Evolutionary conservation across 2,888 invertebrate genomes (phyloP).

Genomic region (Drosophila parthenogenetica): DNA sequence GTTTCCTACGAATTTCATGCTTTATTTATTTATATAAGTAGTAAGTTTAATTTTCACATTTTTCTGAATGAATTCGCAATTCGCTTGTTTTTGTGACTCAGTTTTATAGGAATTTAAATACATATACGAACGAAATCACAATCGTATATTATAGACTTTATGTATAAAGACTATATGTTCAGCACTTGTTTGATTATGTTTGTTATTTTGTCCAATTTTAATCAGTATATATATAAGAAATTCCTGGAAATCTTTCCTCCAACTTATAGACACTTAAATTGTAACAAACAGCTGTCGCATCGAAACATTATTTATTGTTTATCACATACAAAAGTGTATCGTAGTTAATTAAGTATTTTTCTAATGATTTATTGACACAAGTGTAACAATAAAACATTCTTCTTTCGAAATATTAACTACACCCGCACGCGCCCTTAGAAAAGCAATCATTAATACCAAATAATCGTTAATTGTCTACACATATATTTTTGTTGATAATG

Average conservation of each 20-base stretch:
- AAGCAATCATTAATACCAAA: constrained; percentile 5
- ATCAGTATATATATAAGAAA: constrained; percentile 4
- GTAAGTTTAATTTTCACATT: constrained; percentile 17
- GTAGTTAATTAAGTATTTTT: constrained; percentile 23
- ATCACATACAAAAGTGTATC: not conserved
- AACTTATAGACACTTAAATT: too few relatives aligned
- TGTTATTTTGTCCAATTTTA: constrained; percentile 4
- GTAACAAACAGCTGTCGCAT: too few relatives aligned
- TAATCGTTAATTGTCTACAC: not conserved
- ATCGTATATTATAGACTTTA: not conserved
- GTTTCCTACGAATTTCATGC: constrained; percentile 6
- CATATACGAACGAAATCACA: not conserved
- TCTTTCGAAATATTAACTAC: not conserved
- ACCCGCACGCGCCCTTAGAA: not conserved
- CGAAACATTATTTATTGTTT: too few relatives aligned
- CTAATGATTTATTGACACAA: constrained; percentile 56
- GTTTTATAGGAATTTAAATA: constrained; percentile 48
- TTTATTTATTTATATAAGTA: constrained; percentile 6
- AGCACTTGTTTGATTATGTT: constrained; percentile 14
- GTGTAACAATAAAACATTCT: constrained; percentile 29
- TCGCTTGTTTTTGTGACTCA: constrained; percentile 48
- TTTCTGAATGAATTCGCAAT: constrained; percentile 53
- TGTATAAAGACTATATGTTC: not conserved
- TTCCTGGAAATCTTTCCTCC: constrained; percentile 2
- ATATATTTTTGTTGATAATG: constrained; percentile 34